These are phyloP conservation scores for Romanomermis culicivorax DNA, from an alignment of 2,888 invertebrate genomes.

Conservation along the genomic window DNA sequence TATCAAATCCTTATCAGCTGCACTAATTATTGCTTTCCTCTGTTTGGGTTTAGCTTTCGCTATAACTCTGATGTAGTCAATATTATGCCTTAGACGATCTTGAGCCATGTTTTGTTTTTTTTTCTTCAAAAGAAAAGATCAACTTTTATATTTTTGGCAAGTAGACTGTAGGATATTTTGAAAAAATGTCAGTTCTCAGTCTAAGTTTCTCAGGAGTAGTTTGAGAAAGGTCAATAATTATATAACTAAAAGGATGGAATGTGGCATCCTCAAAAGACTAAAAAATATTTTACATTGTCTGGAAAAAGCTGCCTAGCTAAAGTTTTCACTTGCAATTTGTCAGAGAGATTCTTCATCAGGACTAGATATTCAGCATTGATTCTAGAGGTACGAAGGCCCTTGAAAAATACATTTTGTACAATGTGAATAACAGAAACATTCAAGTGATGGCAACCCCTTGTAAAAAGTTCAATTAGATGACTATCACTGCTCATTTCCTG, in stretches of 20 bases:
- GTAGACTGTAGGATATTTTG: too few relatives aligned
- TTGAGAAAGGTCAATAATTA: neutral
- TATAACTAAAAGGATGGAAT: neutral
- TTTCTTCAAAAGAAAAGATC: too few relatives aligned
- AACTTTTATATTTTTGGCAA: too few relatives aligned
- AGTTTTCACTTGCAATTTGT: neutral
- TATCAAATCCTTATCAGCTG: neutral
- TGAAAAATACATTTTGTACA: neutral
- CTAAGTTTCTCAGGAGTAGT: neutral
- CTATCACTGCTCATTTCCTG: neutral
- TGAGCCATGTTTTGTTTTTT: neutral
- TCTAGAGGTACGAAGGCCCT: neutral
- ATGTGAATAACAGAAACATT: neutral
- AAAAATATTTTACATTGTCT: neutral
- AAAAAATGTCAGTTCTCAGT: too few relatives aligned
- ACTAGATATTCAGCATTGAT: neutral
- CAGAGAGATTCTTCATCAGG: conserved; percentile 1
- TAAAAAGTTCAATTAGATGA: neutral
- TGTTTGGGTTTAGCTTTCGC: neutral
- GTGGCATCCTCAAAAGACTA: neutral
- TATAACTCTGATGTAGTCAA: neutral
- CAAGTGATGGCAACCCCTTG: neutral
- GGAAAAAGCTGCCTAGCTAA: neutral
- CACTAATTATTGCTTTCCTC: neutral
- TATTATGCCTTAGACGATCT: too few relatives aligned